These are phyloP conservation scores for Torymus texanus DNA, from an alignment of 2,888 invertebrate genomes.

Conservation along the genomic window DNA sequence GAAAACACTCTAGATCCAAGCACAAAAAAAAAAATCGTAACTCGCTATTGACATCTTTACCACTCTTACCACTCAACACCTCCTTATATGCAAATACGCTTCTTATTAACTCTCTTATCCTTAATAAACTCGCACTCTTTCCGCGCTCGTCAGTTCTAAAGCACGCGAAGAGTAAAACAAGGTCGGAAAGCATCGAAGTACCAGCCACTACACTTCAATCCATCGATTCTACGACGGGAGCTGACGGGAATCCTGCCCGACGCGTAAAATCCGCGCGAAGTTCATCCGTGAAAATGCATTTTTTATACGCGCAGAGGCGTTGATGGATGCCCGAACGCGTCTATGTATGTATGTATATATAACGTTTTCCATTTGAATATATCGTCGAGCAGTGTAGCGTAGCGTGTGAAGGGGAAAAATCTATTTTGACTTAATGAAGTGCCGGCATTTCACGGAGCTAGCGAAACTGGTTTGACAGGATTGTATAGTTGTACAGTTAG, in stretches of 20 bases:
- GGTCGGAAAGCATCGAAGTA: too few relatives aligned
- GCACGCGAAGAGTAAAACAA: too few relatives aligned
- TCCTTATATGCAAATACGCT: slow-evolving; percentile 21
- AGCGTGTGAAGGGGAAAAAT: not conserved
- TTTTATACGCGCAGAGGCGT: not conserved
- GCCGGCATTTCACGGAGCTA: too few relatives aligned
- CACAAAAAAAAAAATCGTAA: too few relatives aligned
- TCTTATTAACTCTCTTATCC: slow-evolving; percentile 18
- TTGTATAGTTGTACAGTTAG: not conserved
- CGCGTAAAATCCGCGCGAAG: slow-evolving; percentile 32
- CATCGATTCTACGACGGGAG: slow-evolving; percentile 27
- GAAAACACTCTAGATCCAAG: too few relatives aligned
- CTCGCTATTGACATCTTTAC: too few relatives aligned
- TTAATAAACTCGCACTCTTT: too few relatives aligned
- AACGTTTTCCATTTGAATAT: not conserved
- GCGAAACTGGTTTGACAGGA: too few relatives aligned
- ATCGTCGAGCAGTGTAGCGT: not conserved
- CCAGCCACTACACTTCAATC: slow-evolving; percentile 16
- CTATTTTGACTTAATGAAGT: slow-evolving; percentile 5
- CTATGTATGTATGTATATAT: too few relatives aligned
- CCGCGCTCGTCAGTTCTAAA: too few relatives aligned
- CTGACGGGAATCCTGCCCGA: slow-evolving; percentile 45
- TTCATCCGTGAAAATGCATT: slow-evolving; percentile 22
- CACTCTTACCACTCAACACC: not conserved
- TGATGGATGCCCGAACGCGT: slow-evolving; percentile 9